Conservation (phyloP, 2,113 vertebrate genomes). For the Chionis minor region DNA sequence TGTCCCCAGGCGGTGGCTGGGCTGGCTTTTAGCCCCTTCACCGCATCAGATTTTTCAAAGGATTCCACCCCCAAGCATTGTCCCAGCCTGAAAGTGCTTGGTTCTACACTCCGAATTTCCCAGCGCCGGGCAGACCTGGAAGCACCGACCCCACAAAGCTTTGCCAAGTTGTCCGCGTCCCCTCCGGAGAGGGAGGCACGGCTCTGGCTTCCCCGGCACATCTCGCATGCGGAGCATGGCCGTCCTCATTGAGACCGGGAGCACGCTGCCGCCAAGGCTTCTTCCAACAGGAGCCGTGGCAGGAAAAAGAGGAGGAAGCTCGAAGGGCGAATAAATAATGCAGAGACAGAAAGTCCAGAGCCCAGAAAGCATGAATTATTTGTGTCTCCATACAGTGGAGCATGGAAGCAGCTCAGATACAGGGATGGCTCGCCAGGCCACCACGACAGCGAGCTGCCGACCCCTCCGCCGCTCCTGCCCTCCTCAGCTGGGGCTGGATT, state of each 20-base stretch:
- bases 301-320: not conserved
- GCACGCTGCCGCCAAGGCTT: not conserved
- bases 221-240: not conserved
- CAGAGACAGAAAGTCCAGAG: not conserved
- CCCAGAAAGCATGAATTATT: not conserved
- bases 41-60: not conserved
- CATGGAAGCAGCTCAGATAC: not conserved
- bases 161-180: not conserved
- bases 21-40: not conserved
- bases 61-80: not conserved
- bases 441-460: not conserved
- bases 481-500: not conserved
- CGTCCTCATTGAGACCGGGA: rapidly evolving
- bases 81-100: not conserved
- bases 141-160: not conserved
- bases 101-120: not conserved
- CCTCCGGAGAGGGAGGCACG: not conserved
- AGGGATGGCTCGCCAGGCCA: not conserved
- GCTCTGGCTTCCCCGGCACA: rapidly evolving
- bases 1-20: not conserved
- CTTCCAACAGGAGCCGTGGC: not conserved
- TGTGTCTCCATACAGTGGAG: rapidly evolving
- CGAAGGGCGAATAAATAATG: not conserved
- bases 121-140: not conserved
- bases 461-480: too few relatives aligned